These are phyloP conservation scores for Nasonovia ribisnigri DNA, from an alignment of 2,888 invertebrate genomes.

Conservation along the genomic window DNA sequence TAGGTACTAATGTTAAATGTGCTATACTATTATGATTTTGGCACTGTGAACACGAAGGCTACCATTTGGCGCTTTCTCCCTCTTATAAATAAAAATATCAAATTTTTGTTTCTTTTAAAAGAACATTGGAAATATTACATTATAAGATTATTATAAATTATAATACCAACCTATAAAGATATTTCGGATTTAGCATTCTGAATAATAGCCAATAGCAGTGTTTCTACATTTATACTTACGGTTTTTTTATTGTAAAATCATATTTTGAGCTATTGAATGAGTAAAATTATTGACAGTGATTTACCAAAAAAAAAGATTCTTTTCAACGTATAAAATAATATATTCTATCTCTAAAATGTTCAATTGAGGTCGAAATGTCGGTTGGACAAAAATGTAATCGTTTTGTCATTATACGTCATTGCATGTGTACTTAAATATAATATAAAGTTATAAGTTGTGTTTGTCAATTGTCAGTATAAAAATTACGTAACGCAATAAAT, in stretches of 20 bases:
- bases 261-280: neutral
- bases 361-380: neutral
- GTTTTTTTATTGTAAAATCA: neutral
- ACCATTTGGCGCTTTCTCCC: neutral
- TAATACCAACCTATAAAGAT: constrained; percentile 3
- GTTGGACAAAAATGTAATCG: neutral
- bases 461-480: neutral
- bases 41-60: neutral
- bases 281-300: neutral
- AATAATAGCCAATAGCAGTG: neutral
- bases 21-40: constrained; percentile 13
- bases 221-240: neutral
- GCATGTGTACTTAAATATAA: neutral
- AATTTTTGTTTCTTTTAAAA: constrained; percentile 19
- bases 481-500: neutral
- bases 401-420: neutral
- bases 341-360: neutral
- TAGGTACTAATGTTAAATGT: constrained; percentile 15
- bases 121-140: neutral
- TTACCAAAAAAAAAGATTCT: neutral
- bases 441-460: neutral
- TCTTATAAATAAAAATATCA: constrained; percentile 34
- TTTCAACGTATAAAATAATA: neutral
- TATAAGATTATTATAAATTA: neutral
- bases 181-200: neutral